Evolutionary conservation across 37 sponge, comb jelly and placozoan genomes (phyloP).

Genomic region (Sycon ciliatum): DNA sequence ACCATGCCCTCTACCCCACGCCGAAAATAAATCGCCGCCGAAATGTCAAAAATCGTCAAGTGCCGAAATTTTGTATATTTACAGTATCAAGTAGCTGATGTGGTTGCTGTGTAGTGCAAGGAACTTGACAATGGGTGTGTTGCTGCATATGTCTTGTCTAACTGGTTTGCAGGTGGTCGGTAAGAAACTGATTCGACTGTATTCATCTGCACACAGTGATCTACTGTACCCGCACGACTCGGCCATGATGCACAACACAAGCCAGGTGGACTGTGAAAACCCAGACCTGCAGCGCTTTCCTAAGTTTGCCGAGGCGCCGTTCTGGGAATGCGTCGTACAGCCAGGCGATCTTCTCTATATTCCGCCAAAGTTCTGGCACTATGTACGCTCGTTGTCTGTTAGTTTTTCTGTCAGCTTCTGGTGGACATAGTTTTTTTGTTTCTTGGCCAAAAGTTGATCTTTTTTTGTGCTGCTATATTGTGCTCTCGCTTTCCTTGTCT

Average conservation of each 20-base stretch:
- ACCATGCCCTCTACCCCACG: no score
- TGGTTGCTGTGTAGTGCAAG: no score
- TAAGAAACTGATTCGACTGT: slow-evolving; percentile 64
- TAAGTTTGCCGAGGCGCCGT: slow-evolving; percentile 44
- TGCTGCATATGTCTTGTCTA: no score
- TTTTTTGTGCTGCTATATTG: no score
- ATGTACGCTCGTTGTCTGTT: slow-evolving; percentile 72
- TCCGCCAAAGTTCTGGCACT: slow-evolving; percentile 89
- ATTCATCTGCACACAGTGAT: slow-evolving; percentile 26
- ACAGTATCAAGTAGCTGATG: no score
- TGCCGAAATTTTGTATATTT: no score
- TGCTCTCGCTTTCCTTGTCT: no score
- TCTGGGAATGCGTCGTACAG: slow-evolving; percentile 49
- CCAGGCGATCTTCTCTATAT: slow-evolving; percentile 90
- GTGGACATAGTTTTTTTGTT: slow-evolving; percentile 80
- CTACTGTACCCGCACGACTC: slow-evolving; percentile 62
- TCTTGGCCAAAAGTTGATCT: background rate
- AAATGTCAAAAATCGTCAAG: no score
- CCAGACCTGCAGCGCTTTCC: slow-evolving; percentile 60
- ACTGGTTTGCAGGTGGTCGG: slow-evolving; percentile 57
- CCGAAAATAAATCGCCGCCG: no score
- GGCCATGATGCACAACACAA: slow-evolving; percentile 60
- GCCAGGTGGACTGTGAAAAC: slow-evolving; percentile 80
- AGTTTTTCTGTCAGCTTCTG: slow-evolving; percentile 97
- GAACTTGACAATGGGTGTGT: no score